Base-by-base conservation (phyloP, 2,797 vertebrate genomes). In the Pangasius djambal region DNA sequence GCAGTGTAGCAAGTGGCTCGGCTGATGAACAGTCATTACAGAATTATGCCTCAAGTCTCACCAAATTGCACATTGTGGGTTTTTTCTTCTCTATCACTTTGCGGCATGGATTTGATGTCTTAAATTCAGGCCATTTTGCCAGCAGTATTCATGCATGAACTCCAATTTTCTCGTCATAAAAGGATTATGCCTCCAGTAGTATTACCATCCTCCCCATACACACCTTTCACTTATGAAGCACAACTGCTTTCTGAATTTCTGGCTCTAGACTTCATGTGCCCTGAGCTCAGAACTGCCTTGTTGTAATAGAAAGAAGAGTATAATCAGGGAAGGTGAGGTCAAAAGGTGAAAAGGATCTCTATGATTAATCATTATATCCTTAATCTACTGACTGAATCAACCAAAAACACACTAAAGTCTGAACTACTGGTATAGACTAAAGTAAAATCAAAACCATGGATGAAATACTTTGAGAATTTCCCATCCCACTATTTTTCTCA, bases 151-250 rank as follows among this genome's bases (percentile, higher is more conserved):
- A 94, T 93, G 90, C 92, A 93, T 94, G 89, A 93, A 93, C 91
- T 92, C 91, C 92, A 94, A 93, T 94, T 93, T 92, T 89, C 91
- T 90, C 92, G 94, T 89, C 89, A 92, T 93, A 93, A 94, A 94
- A 89, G 93, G 92, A 95, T 95, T 93, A 94, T 77, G 88, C 91
- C 69, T 89, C 25, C 74, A 84, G 88, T 91, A 86, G 89, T 90
- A 89, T 92, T 86, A 86, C 86, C 65, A 31, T 88, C 85, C 65
- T 86, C 78, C 82, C 50, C 63, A 61, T 86, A 90, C 78, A 63
- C 88, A 92, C 92, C 91, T 91, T 93, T 91, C 85, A 83, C 84
- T 91, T 90, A 89, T 86, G 78, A 90, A 89, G 83, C 90, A 90
- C 89, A 91, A 91, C 85, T 92, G 89, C 83, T 9, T 81, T 90